Evolutionary conservation across 1,140 invertebrate genomes (phyloP).

Genomic region (Drosophila lacertosa): DNA sequence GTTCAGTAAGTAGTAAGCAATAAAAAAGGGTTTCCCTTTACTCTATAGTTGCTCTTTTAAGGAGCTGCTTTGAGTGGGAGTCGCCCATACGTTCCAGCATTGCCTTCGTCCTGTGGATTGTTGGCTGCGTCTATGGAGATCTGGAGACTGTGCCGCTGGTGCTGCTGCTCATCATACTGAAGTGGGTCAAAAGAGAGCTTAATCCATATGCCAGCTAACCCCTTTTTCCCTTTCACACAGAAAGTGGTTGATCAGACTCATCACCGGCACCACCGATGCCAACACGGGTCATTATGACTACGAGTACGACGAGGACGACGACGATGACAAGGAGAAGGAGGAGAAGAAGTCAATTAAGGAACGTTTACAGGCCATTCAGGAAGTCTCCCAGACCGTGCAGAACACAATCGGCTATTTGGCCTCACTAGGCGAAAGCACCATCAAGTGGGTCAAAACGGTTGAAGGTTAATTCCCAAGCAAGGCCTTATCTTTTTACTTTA

Average conservation of each 20-base stretch:
- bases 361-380: conserved; percentile 96
- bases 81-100: conserved; percentile 93
- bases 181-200: too few relatives aligned
- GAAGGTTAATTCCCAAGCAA: too few relatives aligned
- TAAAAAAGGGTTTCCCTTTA: too few relatives aligned
- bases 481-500: too few relatives aligned
- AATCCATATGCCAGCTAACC: neutral
- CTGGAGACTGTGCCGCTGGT: conserved; percentile 94
- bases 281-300: conserved; percentile 92
- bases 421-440: conserved; percentile 95
- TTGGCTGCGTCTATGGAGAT: conserved; percentile 81
- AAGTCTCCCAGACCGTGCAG: conserved; percentile 97
- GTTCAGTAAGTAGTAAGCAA: conserved; percentile 90
- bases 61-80: conserved; percentile 99
- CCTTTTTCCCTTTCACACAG: conserved; percentile 49
- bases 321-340: conserved; percentile 93
- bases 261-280: conserved; percentile 85
- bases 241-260: conserved; percentile 86
- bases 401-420: conserved; percentile 97
- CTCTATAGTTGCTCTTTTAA: conserved; percentile 79
- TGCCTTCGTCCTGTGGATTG: conserved; percentile 93
- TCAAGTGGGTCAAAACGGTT: conserved; percentile 95
- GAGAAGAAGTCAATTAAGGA: conserved; percentile 98
- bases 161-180: conserved; percentile 91
- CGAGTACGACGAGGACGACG: conserved; percentile 89